Percentiles rank a stretch among this genome's conserved stretches.
Evolutionary conservation across 30 jellyfish, hydroid and myxozoan species (phyloP).

Genomic region (Turritopsis dohrnii): DNA sequence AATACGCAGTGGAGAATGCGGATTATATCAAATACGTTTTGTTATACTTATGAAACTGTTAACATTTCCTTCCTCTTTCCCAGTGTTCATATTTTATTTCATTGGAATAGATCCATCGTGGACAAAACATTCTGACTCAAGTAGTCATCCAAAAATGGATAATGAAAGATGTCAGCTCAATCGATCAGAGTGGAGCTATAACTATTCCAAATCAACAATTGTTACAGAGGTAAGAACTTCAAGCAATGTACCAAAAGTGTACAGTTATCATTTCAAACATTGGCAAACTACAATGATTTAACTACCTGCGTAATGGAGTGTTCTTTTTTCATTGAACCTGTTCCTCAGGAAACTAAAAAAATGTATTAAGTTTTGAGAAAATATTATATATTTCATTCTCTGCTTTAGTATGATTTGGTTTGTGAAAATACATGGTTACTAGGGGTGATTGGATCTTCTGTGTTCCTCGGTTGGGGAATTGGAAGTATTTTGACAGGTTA

Average conservation of each 20-base stretch:
- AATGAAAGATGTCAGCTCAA: not conserved
- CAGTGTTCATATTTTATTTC: constrained; percentile 12
- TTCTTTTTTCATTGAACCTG: too few species aligned
- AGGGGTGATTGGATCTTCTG: constrained; percentile 6
- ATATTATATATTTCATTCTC: too few species aligned
- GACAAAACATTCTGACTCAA: not conserved
- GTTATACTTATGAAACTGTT: not conserved
- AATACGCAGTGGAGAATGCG: constrained; percentile 24
- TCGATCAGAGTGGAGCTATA: constrained; percentile 8
- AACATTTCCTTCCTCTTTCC: constrained; percentile 2
- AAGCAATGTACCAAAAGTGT: not conserved
- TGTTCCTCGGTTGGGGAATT: constrained; percentile 17
- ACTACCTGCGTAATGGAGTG: too few species aligned
- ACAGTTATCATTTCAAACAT: not conserved
- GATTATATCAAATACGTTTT: not conserved
- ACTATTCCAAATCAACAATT: constrained; percentile 11
- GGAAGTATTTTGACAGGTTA: constrained; percentile 10
- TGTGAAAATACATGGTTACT: constrained; percentile 17
- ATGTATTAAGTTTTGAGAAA: too few species aligned
- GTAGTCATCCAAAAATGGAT: not conserved
- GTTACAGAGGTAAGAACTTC: constrained; percentile 12
- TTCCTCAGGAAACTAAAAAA: too few species aligned
- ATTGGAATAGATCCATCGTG: constrained; percentile 26
- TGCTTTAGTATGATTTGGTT: constrained; percentile 10
- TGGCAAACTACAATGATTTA: too few species aligned